Evolutionary conservation across 2,797 vertebrate species (phyloP), one percentile per base, ranked within the genome.

Genomic region (Muscicapa comitata): DNA sequence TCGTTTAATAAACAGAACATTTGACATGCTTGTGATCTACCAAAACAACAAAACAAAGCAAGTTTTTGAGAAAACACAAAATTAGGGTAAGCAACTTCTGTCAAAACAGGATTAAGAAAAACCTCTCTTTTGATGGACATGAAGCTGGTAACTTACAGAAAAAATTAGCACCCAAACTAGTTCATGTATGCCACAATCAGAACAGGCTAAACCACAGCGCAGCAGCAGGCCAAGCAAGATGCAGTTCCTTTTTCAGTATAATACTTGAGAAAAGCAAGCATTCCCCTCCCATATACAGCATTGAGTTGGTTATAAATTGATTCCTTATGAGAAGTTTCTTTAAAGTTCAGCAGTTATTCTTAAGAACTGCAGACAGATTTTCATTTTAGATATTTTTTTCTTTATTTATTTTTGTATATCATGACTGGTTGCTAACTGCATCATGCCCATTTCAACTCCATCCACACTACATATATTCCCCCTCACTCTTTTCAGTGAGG

Each of bases 101-200:
- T 17, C 45, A 55, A 67, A 77, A 66, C 13, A 86, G 16, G 7
- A 5, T 45, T 62, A 71, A 50, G 29, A 91, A 77, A 17, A 26
- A n/a, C 1, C n/a, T 47, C 31, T 9, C 43, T 59, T 38, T 23
- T 0, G 0, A 50, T 24, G 15, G 74, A 66, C 13, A 16, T 3
- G 33, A 89, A 35, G 38, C 11, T 45, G 9, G 11, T 53, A 65
- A 61, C 42, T 40, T 53, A 31, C 0, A 0, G 38, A n/a, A 68
- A 83, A 80, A 77, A 75, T 10, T 25, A 51, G 37, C 58, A 86
- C 24, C 10, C 54, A 75, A 86, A 86, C 42, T 38, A 47, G 25
- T 71, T 66, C 3, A 2, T 63, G 73, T 51, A 59, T 13, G 59
- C 13, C 53, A 37, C 40, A 66, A 10, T 21, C 25, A 54, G 57